Percentiles rank a stretch among this genome's conserved stretches.
Conservation (phyloP, 2,797 vertebrate species). For the Squalus acanthias region DNA sequence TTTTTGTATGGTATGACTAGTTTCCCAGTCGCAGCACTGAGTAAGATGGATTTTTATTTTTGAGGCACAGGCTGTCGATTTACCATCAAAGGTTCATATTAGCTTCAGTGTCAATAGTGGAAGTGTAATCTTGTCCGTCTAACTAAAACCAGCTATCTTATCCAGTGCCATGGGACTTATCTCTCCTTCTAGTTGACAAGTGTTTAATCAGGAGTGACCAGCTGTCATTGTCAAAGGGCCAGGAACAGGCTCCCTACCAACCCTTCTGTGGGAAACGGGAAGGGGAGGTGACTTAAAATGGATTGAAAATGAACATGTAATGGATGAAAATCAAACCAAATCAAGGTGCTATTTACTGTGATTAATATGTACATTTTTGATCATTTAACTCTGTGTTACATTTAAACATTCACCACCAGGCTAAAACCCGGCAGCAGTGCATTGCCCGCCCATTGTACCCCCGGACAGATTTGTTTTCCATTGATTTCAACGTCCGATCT, state of each 20-base stretch:
- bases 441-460: too few relatives aligned
- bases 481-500: background rate
- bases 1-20: background rate
- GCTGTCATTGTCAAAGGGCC: background rate
- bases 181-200: background rate
- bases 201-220: background rate
- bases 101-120: background rate
- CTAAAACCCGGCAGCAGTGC: too few relatives aligned
- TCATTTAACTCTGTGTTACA: background rate
- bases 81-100: background rate
- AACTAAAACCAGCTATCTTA: background rate
- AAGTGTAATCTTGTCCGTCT: background rate
- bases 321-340: background rate
- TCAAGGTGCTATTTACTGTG: background rate
- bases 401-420: too few relatives aligned
- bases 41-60: background rate
- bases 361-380: background rate
- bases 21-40: background rate
- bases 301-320: background rate
- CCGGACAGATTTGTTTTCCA: background rate
- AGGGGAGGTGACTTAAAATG: background rate
- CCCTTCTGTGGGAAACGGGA: background rate
- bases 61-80: background rate
- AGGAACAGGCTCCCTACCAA: background rate
- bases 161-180: background rate